Base-by-base conservation (phyloP, 2,888 invertebrate genomes). In the Himalopsyche japonica region DNA sequence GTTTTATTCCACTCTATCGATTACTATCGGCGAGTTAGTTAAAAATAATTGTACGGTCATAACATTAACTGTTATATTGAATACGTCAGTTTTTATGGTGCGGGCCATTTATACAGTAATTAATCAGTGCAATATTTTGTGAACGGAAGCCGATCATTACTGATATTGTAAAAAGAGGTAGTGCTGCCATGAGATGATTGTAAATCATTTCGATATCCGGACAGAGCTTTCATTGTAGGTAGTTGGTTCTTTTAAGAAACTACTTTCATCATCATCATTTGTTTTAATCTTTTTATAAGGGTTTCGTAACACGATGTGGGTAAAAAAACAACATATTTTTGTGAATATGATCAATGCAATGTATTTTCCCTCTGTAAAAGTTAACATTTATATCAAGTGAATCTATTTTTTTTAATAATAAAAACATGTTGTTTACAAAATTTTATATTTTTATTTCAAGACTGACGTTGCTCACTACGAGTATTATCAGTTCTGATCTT, bases 121-220 rank as follows among this genome's bases (percentile, higher is more conserved):
- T 70, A 70, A 70, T 70, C 70, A 70, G 70, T 70, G 70, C 70
- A 70, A 70, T 70, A 70, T 70, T 70, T 70, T 27, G 70, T 70
- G 30, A 70, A 70, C 70, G 70, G 70, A 70, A 70, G 70, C 70
- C 30, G 27, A 27, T 70, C 27, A 70, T 70, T 70, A 70, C 70
- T 24, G 70, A 8, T 27, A 70, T 30, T 70, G 30, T 70, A 70
- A 70, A 70, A 70, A 70, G 27, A 27, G 30, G 70, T 70, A 70
- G 70, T 70, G 70, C 70, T 70, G 70, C 70, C 70, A 27, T 27
- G 70, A 70, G 70, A 70, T 70, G 70, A 70, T 70, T 70, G 70
- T 70, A 70, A 70, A 70, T 70, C 70, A 70, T 70, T 70, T 70
- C 70, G 70, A 70, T 70, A 70, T 70, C 70, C 70, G 70, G 70